phyloP scores from a whole-genome alignment of 2,797 vertebrate genomes.

The Centroberyx gerrardi region DNA sequence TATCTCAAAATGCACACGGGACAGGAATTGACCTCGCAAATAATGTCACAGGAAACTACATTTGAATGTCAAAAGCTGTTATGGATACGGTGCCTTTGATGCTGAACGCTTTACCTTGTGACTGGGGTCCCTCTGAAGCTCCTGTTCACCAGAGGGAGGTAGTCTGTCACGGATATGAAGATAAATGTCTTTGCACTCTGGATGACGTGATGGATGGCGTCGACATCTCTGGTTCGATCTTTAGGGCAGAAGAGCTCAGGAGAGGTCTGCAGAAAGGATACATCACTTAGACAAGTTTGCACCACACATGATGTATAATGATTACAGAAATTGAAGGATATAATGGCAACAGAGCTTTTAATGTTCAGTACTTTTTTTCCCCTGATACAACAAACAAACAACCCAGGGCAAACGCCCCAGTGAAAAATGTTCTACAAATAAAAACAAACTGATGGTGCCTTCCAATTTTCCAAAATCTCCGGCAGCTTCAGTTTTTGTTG shows the following conservation, averaged over 20 bases:
- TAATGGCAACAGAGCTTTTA: background rate
- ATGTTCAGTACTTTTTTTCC: background rate
- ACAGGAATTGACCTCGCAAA: background rate
- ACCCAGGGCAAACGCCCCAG: background rate
- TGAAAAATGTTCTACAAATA: background rate
- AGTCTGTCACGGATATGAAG: conserved; percentile 93
- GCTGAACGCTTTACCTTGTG: conserved; percentile 64
- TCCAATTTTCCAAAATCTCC: background rate
- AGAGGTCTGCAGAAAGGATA: conserved; percentile 87
- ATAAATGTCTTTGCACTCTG: conserved; percentile 90
- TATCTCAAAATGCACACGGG: background rate
- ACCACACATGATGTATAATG: background rate
- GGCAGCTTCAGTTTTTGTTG: background rate
- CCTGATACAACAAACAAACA: background rate
- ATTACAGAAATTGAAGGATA: background rate
- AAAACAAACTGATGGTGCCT: background rate
- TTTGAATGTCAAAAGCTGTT: background rate
- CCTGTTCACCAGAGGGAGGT: conserved; percentile 90
- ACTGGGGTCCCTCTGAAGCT: conserved; percentile 85
- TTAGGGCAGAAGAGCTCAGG: conserved; percentile 92
- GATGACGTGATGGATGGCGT: conserved; percentile 93
- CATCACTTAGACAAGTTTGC: conserved; percentile 7
- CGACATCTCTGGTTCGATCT: conserved; percentile 91
- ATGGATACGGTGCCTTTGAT: background rate
- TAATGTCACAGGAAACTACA: background rate